Conservation (phyloP, 1,140 invertebrate species). For the Eumeta japonica region DNA sequence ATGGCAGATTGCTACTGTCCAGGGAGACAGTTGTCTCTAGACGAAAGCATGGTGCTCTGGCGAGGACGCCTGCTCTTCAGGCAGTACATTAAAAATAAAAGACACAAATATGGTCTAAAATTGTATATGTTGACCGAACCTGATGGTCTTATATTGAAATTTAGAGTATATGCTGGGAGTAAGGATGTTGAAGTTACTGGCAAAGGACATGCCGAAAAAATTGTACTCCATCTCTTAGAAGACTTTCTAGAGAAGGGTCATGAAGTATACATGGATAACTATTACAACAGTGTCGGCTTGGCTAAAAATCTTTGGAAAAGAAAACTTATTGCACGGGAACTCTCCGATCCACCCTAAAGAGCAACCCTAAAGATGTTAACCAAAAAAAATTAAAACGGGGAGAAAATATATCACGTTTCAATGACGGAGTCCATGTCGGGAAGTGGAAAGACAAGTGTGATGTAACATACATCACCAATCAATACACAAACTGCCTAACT, state of each 20-base stretch:
- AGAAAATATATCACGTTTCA: conserved; percentile 22
- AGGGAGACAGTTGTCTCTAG: conserved; percentile 24
- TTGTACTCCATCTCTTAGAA: conserved; percentile 24
- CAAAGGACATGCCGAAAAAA: conserved; percentile 15
- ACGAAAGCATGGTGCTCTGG: conserved; percentile 39
- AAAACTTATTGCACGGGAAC: conserved; percentile 26
- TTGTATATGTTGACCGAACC: conserved; percentile 34
- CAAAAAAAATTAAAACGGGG: conserved; percentile 23
- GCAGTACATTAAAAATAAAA: conserved; percentile 32
- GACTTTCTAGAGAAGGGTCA: conserved; percentile 25
- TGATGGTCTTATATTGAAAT: conserved; percentile 21
- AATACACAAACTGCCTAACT: conserved; percentile 13
- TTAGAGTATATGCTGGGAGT: conserved; percentile 17
- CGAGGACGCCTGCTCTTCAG: conserved; percentile 26
- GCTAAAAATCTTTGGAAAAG: conserved; percentile 10
- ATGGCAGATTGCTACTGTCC: conserved; percentile 25
- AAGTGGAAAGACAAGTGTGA: conserved; percentile 27
- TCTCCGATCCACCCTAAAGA: conserved; percentile 17
- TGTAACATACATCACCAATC: conserved; percentile 15
- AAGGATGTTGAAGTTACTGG: too few relatives aligned
- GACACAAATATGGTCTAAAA: conserved; percentile 39
- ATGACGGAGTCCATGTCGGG: conserved; percentile 17
- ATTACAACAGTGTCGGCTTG: conserved; percentile 20
- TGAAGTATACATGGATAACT: conserved; percentile 34
- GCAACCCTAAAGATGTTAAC: conserved; percentile 22